Base-by-base conservation (phyloP, 2,888 invertebrate species). In the Mamestra brassicae region DNA sequence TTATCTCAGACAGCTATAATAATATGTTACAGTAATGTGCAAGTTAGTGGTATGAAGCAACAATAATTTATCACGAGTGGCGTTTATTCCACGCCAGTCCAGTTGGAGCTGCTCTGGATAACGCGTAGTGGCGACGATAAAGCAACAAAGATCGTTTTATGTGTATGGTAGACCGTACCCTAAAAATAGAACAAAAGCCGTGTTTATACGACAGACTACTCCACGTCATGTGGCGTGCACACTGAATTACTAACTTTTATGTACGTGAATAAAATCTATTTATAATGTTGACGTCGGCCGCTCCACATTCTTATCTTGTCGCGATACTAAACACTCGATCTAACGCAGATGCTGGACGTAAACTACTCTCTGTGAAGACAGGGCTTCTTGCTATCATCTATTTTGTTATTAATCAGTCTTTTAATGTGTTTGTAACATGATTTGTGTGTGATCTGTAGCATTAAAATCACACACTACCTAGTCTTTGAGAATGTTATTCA, bases 241-340 rank as follows among this genome's bases (percentile, higher is more conserved):
- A 87, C 90, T 90, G 90, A 92, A 93, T 93, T 91, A 92, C 90
- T 89, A 88, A 91, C 89, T 92, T 93, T 92, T 91, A 92, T 91
- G 89, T 93, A 91, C 88, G 92, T 93, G 94, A 94, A 95, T 95
- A 93, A 94, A 94, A 90, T 94, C 96, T 96, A 96, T 96, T 96
- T 95, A 95, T 96, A 96, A 93, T 90, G 94, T 93, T 95, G 95
- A 96, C 95, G 95, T 90, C 89, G 91, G 79, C 81, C 92, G 95
- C 90, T 93, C 95, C 88, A 95, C 93, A 96, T 95, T 94, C 95
- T 96, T 96, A 96, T 96, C 96, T 94, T 91, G 87, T 77, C 81
- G 85, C 85, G 90, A 89, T 90, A 92, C 89, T 87, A 89, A 90
- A 90, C 88, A 89, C 88, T 88, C 89, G 87, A 93, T 93, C 93